A percentile compares a stretch with the other conserved stretches of the same genome.
phyloP scores from a whole-genome alignment of 2,113 vertebrate genomes.

The Octodon degus region DNA sequence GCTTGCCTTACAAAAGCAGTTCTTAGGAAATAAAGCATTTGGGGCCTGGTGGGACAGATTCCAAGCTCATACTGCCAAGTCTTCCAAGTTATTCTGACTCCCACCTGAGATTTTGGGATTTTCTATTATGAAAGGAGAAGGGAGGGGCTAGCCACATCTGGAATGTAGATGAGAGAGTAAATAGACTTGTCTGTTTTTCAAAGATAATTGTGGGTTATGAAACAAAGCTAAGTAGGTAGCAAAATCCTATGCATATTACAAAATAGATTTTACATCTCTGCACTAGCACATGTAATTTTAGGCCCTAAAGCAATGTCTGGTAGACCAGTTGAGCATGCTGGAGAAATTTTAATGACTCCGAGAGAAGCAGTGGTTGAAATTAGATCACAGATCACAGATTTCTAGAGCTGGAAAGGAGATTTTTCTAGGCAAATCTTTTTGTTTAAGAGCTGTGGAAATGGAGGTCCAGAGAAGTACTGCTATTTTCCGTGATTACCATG shows the following conservation, averaged over 20 bases:
- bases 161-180: conserved; percentile 67
- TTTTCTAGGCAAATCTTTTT: conserved; percentile 50
- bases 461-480: background rate
- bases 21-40: conserved; percentile 67
- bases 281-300: conserved; percentile 65
- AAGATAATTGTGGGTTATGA: conserved; percentile 78
- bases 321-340: conserved; percentile 55
- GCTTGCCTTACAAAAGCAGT: conserved; percentile 70
- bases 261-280: conserved; percentile 65
- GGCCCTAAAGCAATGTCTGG: conserved; percentile 72
- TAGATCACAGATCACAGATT: conserved; percentile 47
- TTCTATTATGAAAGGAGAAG: conserved; percentile 64
- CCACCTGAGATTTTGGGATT: conserved; percentile 76
- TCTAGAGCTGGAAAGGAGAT: conserved; percentile 38
- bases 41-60: conserved; percentile 62
- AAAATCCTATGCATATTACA: conserved; percentile 72
- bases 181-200: conserved; percentile 80
- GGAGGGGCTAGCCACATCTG: conserved; percentile 46
- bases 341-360: conserved; percentile 56
- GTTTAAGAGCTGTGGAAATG: background rate
- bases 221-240: conserved; percentile 73
- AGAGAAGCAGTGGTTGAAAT: conserved; percentile 33
- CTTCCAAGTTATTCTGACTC: conserved; percentile 66
- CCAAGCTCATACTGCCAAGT: conserved; percentile 47
- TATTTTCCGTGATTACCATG: background rate